Evolutionary conservation across 2,888 invertebrate genomes (phyloP).

Genomic region (Myopa testacea): DNA sequence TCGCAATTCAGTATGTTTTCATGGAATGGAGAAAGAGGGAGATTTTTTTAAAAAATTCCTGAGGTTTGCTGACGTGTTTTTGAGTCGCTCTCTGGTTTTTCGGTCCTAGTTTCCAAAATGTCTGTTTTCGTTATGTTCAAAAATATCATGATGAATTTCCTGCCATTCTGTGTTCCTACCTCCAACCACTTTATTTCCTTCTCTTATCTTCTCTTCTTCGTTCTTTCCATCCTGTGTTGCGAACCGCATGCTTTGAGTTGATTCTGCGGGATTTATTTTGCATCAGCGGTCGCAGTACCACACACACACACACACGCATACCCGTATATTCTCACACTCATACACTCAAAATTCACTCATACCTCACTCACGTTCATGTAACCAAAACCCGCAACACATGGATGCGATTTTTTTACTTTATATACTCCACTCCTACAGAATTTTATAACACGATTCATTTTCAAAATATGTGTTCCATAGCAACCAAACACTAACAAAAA

Average conservation of each 20-base stretch:
- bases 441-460: no score
- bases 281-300: not conserved
- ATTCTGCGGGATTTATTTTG: conserved; percentile 1
- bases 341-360: not conserved
- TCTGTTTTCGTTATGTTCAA: not conserved
- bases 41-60: no score
- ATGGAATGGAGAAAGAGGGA: no score
- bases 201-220: no score
- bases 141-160: not conserved
- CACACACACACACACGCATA: not conserved
- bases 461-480: no score
- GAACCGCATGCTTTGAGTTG: not conserved
- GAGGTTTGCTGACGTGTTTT: no score
- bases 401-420: not conserved
- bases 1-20: no score
- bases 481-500: no score
- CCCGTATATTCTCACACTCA: not conserved
- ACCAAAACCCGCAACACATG: not conserved
- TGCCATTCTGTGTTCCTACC: not conserved
- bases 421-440: not conserved
- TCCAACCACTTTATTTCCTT: no score
- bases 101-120: no score
- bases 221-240: not conserved
- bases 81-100: no score
- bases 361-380: not conserved